Evolutionary conservation across 2,797 vertebrate genomes (phyloP).

Genomic region (Sebastes oblongus): DNA sequence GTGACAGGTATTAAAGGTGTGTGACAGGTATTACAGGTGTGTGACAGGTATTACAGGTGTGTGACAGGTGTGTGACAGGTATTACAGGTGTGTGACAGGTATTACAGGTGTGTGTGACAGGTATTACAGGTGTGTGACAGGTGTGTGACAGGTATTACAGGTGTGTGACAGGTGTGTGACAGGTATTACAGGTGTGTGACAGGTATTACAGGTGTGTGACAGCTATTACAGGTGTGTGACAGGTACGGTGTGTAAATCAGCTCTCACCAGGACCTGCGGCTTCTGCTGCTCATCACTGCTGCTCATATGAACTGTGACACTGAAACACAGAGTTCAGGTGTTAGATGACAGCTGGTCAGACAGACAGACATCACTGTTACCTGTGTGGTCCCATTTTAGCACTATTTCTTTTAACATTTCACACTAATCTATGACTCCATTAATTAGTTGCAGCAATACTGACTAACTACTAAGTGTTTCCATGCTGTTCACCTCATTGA

Average conservation of each 20-base stretch:
- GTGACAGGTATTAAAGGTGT: background rate
- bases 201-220: background rate
- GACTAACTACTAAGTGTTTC: background rate
- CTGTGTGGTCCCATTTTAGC: background rate
- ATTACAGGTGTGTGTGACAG: background rate
- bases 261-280: slow-evolving; percentile 50
- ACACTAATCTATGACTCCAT: background rate
- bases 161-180: background rate
- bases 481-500: background rate
- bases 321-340: background rate
- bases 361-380: background rate
- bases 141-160: background rate
- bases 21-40: background rate
- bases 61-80: background rate
- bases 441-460: background rate
- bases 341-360: no score
- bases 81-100: no score
- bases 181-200: no score
- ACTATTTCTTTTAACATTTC: background rate
- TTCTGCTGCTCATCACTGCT: slow-evolving; percentile 52
- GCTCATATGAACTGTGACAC: background rate
- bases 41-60: background rate
- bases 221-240: background rate
- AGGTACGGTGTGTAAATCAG: background rate
- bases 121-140: background rate